A percentile compares a stretch with the other conserved stretches of the same genome.
Evolutionary conservation across 1,140 invertebrate genomes (phyloP).

Genomic region (Colletes latitarsis): DNA sequence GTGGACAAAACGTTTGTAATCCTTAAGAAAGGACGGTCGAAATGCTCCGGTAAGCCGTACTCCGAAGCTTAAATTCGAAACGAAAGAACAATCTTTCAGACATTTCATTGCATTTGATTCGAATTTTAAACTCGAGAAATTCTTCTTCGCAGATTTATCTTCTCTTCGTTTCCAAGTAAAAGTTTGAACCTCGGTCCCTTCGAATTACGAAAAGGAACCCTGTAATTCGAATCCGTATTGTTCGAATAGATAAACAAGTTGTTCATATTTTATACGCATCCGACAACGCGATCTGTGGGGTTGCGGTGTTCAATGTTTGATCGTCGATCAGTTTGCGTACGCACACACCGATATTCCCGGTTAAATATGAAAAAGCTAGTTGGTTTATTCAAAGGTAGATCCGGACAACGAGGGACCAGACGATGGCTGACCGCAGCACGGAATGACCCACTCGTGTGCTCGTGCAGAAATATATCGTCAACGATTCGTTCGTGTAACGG

Average conservation of each 20-base stretch:
- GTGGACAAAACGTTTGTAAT: conserved; percentile 61
- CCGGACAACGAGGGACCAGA: not conserved
- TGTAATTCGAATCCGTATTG: not conserved
- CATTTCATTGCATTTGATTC: not conserved
- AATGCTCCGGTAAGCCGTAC: not conserved
- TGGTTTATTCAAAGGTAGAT: conserved; percentile 15
- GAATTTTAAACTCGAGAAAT: too few relatives aligned
- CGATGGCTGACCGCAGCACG: not conserved
- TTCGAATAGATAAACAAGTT: not conserved
- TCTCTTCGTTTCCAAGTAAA: too few relatives aligned
- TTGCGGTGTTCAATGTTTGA: conserved; percentile 5
- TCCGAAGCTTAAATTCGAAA: not conserved
- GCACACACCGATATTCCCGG: not conserved
- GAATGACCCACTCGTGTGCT: not conserved
- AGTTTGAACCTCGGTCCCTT: too few relatives aligned
- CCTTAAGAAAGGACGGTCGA: conserved; percentile 50
- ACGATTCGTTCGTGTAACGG: not conserved
- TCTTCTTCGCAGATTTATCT: too few relatives aligned
- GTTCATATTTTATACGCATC: not conserved
- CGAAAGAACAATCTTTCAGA: not conserved
- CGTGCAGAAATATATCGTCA: not conserved
- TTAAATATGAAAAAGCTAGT: conserved; percentile 14
- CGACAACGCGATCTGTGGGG: not conserved
- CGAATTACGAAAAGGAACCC: not conserved
- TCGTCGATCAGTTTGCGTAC: not conserved